These are phyloP conservation scores for Ceratosolen fusciceps DNA, from an alignment of 1,140 invertebrate species.

Conservation along the genomic window DNA sequence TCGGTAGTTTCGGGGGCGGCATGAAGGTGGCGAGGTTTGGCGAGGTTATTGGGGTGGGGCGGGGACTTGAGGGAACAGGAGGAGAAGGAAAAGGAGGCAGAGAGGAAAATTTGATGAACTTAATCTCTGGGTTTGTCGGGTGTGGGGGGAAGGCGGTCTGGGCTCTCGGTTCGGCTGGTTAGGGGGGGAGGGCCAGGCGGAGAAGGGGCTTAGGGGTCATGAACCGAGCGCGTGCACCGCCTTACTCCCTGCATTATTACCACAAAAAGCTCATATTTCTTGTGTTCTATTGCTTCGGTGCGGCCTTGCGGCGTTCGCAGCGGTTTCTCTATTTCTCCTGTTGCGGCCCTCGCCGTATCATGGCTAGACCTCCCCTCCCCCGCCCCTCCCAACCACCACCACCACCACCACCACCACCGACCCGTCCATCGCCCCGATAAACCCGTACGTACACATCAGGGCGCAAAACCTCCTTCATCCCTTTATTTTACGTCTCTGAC, in stretches of 20 bases:
- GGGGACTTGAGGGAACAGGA: not conserved
- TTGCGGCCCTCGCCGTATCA: not conserved
- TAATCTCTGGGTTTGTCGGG: conserved; percentile 12
- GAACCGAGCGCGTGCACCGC: conserved; percentile 9
- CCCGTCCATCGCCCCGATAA: no score
- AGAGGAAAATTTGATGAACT: conserved; percentile 29
- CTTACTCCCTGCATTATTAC: conserved; percentile 48
- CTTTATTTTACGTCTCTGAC: conserved; percentile 35
- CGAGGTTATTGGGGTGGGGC: no score
- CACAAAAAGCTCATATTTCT: conserved; percentile 55
- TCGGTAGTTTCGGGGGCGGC: no score
- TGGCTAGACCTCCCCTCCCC: no score
- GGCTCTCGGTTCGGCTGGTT: no score
- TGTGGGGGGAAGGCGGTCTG: not conserved
- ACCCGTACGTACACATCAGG: not conserved
- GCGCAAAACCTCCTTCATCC: conserved; percentile 28
- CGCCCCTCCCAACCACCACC: no score
- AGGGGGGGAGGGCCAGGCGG: not conserved
- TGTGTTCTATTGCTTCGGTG: conserved; percentile 37
- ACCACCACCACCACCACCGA: no score
- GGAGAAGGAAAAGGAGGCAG: not conserved
- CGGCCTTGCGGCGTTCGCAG: not conserved
- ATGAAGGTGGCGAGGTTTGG: no score
- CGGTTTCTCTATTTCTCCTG: conserved; percentile 21
- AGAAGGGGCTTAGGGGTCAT: conserved; percentile 16